phyloP scores from a whole-genome alignment of 2,888 invertebrate species.

The Brachynemurus nebulosus region DNA sequence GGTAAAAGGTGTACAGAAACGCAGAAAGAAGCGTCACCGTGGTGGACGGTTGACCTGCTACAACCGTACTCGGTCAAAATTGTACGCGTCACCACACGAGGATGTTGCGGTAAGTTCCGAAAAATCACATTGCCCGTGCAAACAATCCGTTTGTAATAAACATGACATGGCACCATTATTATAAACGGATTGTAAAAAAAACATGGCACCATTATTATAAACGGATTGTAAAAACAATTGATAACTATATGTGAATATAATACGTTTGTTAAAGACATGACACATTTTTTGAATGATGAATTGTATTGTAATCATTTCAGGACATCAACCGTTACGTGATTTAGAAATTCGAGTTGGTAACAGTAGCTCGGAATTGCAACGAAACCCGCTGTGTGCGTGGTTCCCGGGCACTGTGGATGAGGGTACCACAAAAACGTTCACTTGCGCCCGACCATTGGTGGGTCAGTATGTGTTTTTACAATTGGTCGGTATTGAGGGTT shows the following conservation, averaged over 20 bases:
- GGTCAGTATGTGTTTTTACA: constrained; percentile 84
- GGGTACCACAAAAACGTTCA: constrained; percentile 81
- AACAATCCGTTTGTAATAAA: too few species aligned
- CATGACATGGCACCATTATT: too few species aligned
- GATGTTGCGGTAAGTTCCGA: constrained; percentile 50
- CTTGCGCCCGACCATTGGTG: constrained; percentile 68
- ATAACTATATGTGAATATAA: too few species aligned
- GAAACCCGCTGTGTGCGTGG: constrained; percentile 87
- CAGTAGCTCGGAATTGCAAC: constrained; percentile 71
- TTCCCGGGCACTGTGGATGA: constrained; percentile 87
- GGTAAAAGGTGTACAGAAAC: constrained; percentile 83
- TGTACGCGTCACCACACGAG: constrained; percentile 72
- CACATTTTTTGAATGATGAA: too few species aligned
- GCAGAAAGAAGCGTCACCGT: constrained; percentile 76
- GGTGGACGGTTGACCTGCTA: constrained; percentile 85
- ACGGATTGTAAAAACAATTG: too few species aligned
- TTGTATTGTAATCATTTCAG: constrained; percentile 29
- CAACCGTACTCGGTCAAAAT: constrained; percentile 73
- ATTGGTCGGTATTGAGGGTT: constrained; percentile 80
- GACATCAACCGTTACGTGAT: constrained; percentile 78
- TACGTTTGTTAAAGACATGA: too few species aligned
- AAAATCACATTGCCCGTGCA: not conserved
- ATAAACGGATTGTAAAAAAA: too few species aligned
- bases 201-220: too few species aligned
- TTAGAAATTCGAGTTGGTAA: constrained; percentile 84